phyloP scores from a whole-genome alignment of 2,888 invertebrate genomes.

The Lycophotia porphyrea region DNA sequence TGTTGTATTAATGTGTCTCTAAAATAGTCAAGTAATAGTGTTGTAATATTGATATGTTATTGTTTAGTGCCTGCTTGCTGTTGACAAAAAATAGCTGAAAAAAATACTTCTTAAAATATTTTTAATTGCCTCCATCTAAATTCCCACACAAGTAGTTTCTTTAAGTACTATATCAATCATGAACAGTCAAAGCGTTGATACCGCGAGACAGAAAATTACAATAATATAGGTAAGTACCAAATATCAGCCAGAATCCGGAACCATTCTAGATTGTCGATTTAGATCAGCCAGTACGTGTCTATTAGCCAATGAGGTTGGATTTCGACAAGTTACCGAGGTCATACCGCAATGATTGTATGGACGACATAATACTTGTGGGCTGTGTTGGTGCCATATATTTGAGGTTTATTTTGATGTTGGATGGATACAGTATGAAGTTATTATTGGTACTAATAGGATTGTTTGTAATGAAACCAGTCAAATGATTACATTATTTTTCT shows the following conservation, averaged over 20 bases:
- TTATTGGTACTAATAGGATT: background rate
- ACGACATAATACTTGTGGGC: conserved; percentile 7
- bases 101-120: background rate
- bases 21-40: background rate
- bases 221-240: conserved; percentile 23
- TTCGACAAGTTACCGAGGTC: conserved; percentile 70
- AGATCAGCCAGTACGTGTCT: conserved; percentile 58
- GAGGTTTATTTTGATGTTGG: too few species aligned
- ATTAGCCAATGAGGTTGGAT: conserved; percentile 68
- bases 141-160: conserved; percentile 2
- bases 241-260: conserved; percentile 63
- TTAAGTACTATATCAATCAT: conserved; percentile 26
- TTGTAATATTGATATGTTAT: background rate
- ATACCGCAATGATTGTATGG: conserved; percentile 63
- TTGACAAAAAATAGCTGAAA: background rate
- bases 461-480: background rate
- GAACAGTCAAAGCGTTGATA: conserved; percentile 9
- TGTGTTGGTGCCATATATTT: conserved; percentile 24
- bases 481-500: background rate
- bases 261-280: conserved; percentile 65
- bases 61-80: background rate
- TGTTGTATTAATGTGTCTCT: background rate
- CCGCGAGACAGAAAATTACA: conserved; percentile 14
- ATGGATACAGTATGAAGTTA: background rate
- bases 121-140: background rate